These are phyloP conservation scores for Hippasteria phrygiana DNA, from an alignment of 53 echinoderm and acorn worm species.

Conservation along the genomic window DNA sequence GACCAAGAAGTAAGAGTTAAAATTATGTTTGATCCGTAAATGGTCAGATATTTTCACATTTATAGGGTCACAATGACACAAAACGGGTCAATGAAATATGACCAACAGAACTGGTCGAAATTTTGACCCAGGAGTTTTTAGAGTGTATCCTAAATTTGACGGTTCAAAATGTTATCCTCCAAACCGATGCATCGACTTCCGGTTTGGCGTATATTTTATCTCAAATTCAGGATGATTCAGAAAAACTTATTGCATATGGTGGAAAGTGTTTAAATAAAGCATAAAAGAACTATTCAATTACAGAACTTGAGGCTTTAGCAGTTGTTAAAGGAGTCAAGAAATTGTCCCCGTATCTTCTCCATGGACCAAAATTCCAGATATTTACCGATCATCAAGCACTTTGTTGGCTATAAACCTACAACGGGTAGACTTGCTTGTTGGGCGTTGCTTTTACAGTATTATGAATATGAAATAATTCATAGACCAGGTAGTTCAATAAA, in stretches of 20 bases:
- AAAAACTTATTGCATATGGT: constrained; percentile 48
- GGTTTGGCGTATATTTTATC: constrained; percentile 40
- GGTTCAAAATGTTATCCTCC: constrained; percentile 42
- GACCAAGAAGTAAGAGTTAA: too few species aligned
- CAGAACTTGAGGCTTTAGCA: constrained; percentile 42
- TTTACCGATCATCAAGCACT: constrained; percentile 46
- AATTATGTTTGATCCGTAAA: too few species aligned
- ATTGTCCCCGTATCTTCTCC: constrained; percentile 35
- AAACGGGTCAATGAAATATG: too few species aligned
- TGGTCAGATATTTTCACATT: too few species aligned
- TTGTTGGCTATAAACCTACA: constrained; percentile 38
- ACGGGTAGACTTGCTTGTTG: constrained; percentile 34
- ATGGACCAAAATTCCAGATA: constrained; percentile 41
- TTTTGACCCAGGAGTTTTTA: too few species aligned
- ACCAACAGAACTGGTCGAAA: too few species aligned
- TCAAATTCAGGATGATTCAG: constrained; percentile 40
- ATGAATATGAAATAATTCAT: constrained; percentile 17
- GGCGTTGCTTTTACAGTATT: constrained; percentile 5
- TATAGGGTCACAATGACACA: too few species aligned
- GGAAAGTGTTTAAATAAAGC: constrained; percentile 21
- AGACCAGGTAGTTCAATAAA: constrained; percentile 7
- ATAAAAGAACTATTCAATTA: constrained; percentile 45
- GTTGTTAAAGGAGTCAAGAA: constrained; percentile 47
- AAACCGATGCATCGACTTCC: constrained; percentile 50
- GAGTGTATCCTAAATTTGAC: constrained; percentile 46